Conservation (phyloP, 1,140 invertebrate species). For the Drosophila ambigua region DNA sequence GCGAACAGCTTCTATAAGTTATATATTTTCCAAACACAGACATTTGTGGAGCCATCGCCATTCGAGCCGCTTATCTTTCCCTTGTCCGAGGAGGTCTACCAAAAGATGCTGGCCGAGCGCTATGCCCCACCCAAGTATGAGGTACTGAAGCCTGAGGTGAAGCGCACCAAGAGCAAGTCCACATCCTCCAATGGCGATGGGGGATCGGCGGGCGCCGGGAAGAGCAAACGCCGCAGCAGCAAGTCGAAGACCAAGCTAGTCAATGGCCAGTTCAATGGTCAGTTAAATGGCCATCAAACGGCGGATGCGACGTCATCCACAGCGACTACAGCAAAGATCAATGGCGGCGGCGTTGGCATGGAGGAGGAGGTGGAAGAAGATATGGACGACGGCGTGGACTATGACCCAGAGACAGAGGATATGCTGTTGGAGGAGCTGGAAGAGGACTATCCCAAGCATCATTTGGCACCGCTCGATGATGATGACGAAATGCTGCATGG, state of each 20-base stretch:
- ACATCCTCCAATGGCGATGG: slow-evolving; percentile 64
- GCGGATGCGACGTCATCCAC: not conserved
- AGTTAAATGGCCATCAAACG: slow-evolving; percentile 13
- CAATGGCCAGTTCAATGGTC: slow-evolving; percentile 32
- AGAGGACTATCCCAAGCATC: slow-evolving; percentile 72
- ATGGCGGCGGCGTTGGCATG: slow-evolving; percentile 10
- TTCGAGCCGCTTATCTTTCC: slow-evolving; percentile 64
- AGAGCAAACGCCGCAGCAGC: slow-evolving; percentile 61
- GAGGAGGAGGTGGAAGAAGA: slow-evolving; percentile 11
- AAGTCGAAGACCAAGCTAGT: slow-evolving; percentile 50
- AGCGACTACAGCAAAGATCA: not conserved
- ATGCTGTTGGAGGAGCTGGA: slow-evolving; percentile 63
- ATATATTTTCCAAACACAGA: not conserved
- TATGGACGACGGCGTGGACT: slow-evolving; percentile 38
- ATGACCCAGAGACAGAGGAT: slow-evolving; percentile 50
- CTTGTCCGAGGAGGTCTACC: slow-evolving; percentile 60
- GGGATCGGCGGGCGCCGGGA: slow-evolving; percentile 7
- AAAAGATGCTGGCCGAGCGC: slow-evolving; percentile 47
- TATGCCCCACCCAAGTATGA: slow-evolving; percentile 30
- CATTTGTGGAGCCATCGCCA: slow-evolving; percentile 31
- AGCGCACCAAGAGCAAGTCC: slow-evolving; percentile 66
- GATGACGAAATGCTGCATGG: slow-evolving; percentile 40
- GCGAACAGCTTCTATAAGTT: too few relatives aligned
- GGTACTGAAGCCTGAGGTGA: slow-evolving; percentile 4
- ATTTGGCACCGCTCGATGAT: slow-evolving; percentile 70